phyloP scores from a whole-genome alignment of 2,113 vertebrate genomes.

The Puntigrus tetrazona region DNA sequence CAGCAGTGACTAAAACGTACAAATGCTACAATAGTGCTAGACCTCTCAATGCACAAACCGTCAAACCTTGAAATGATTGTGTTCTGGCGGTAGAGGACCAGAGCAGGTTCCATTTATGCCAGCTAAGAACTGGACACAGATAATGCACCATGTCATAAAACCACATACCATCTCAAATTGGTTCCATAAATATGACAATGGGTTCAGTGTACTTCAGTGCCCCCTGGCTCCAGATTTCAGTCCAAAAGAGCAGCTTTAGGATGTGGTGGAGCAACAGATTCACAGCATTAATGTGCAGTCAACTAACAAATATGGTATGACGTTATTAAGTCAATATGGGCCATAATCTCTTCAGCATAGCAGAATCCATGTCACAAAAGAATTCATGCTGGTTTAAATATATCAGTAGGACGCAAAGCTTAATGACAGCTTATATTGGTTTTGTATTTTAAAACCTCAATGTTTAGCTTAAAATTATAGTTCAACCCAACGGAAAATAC shows the following conservation, averaged over 20 bases:
- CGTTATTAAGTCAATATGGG: neutral
- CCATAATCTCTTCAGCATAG: neutral
- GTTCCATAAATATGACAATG: slow-evolving; percentile 14
- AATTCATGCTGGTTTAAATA: neutral
- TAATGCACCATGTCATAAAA: slow-evolving; percentile 23
- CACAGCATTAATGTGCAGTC: neutral
- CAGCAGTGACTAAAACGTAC: neutral
- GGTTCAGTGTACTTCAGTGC: slow-evolving; percentile 1
- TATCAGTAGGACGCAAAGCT: neutral
- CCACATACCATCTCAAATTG: slow-evolving; percentile 14
- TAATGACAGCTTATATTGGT: neutral
- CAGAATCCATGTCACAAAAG: neutral
- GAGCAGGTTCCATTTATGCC: neutral
- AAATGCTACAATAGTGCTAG: neutral
- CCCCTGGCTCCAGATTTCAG: neutral
- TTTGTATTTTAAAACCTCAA: neutral
- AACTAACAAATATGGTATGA: neutral
- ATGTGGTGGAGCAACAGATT: neutral
- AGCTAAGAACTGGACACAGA: slow-evolving; percentile 12
- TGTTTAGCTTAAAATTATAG: neutral
- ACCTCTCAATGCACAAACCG: neutral
- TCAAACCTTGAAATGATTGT: neutral
- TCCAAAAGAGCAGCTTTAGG: neutral
- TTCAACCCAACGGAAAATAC: neutral
- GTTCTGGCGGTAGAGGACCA: neutral